Evolutionary conservation across 2,113 vertebrate genomes (phyloP), one percentile per base, ranked within the genome.

Genomic region (Perccottus glenii): DNA sequence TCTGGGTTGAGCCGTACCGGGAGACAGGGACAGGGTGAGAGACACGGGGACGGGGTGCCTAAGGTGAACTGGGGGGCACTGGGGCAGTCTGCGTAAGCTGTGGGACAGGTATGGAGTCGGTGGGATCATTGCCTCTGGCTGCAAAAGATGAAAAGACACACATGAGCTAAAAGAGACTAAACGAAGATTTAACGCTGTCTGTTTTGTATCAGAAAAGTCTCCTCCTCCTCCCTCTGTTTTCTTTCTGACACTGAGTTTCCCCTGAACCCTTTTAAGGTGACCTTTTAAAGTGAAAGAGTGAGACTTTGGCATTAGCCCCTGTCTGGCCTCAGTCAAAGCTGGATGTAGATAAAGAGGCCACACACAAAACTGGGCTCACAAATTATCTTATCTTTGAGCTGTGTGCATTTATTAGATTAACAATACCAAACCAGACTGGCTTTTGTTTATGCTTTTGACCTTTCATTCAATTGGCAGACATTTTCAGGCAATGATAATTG

Each of bases 31-130:
- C 71, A 79, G 38, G 44, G 87, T 74, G 66, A 91, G 80, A 3
- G 88, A 80, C 55, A 92, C 67, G 1, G 91, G 89, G 73, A 90
- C 79, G 0, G 92, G 88, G 69, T 88, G 89, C 77, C 89, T 90
- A 68, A 91, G 88, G 85, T 91, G 90, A 77, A 89, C 78, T 0
- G 89, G 85, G 36, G 91, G 89, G 78, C 89, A 92, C 86, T 88
- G 90, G 74, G 92, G 92, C 56, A 92, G 85, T 16, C 82, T 65
- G 60, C 51, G 88, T 43, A 93, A 84, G 71, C 66, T 81, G 70
- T 90, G 90, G 40, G 87, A 72, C 7, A 87, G 79, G 73, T 72
- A 89, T 5, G 81, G 80, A 14, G 67, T 72, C 0, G 79, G 77
- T 0, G 88, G 79, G 35, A 69, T 78, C 55, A 55, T 77, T 5